Base-by-base conservation (phyloP, 2,113 vertebrate genomes). In the Ammodytes dubius region DNA sequence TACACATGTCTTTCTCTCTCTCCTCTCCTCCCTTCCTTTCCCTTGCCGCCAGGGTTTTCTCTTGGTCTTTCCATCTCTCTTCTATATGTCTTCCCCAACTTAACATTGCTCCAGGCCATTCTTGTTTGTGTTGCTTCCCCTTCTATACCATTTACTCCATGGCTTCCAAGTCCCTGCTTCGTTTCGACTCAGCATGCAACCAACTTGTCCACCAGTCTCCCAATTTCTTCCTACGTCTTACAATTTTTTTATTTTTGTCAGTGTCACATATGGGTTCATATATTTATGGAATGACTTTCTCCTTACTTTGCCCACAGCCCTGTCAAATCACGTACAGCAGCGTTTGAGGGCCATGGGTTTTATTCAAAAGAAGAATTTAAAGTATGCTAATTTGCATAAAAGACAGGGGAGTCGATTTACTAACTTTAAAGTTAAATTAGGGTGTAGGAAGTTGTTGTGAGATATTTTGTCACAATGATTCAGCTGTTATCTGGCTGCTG, bases 271-370 rank as follows among this genome's bases (percentile, higher is more conserved):
- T 73, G 68, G 50, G 43, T 70, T 81, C 65, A 57, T 52, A 57
- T 76, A 57, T 76, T 82, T 84, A 88, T 85, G 82, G 19, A 79
- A 88, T 88, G 64, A 77, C 60, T 79, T 66, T 46, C 45, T 74
- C 70, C 49, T 42, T 64, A 14, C 49, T 76, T 76, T 71, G 84
- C 86, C 76, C 11, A 60, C 52, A 67, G 89, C 61, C 46, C 72
- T 74, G 53, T 84, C 75, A 85, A 82, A 63, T 78, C 71, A 74
- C 15, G 68, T 43, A 64, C 63, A 60, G 47, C 42, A 53, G 70
- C n/a, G 46, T 64, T 63, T 47, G 43, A 59, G 10, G 43, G 12
- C 14, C 47, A 53, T 17, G 50, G 56, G 15, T 46, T 76, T 43
- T 46, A 17, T 66, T 45, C 0, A 70, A 53, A 60, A 70, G 40